A percentile compares a stretch with the other conserved stretches of the same genome.
Evolutionary conservation across 2,113 vertebrate genomes (phyloP).

Genomic region (Sinocyclocheilus grahami): DNA sequence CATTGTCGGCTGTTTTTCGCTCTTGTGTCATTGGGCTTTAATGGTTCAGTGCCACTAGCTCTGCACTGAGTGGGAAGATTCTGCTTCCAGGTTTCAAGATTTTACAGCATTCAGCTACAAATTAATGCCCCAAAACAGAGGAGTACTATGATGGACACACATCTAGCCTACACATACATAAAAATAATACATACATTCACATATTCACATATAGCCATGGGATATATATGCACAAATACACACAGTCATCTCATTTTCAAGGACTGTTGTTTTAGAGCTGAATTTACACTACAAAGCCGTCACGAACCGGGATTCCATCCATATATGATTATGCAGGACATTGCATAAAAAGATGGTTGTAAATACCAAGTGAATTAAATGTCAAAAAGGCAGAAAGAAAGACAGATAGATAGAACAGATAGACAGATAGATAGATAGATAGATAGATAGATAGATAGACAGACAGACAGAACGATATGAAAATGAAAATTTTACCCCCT

Average conservation of each 20-base stretch:
- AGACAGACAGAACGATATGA: no score
- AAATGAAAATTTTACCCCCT: no score
- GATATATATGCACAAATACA: not conserved
- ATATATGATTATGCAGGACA: no score
- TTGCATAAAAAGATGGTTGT: no score
- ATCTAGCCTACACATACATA: constrained; percentile 1
- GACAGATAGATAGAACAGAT: no score
- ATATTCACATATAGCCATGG: not conserved
- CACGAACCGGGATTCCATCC: no score
- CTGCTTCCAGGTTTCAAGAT: not conserved
- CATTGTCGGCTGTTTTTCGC: constrained; percentile 3
- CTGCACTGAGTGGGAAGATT: not conserved
- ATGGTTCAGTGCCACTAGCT: constrained; percentile 13
- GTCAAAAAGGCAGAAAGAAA: no score
- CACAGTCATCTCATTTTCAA: not conserved
- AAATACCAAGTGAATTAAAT: no score
- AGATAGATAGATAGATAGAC: no score
- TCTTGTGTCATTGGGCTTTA: not conserved
- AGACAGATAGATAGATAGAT: no score
- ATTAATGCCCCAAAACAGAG: not conserved
- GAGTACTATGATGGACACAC: not conserved
- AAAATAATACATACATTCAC: not conserved
- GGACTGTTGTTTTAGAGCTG: not conserved
- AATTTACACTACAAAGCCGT: not conserved
- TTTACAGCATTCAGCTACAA: not conserved